Evolutionary conservation across 2,797 vertebrate species (phyloP).

Genomic region (Mareca strepera): DNA sequence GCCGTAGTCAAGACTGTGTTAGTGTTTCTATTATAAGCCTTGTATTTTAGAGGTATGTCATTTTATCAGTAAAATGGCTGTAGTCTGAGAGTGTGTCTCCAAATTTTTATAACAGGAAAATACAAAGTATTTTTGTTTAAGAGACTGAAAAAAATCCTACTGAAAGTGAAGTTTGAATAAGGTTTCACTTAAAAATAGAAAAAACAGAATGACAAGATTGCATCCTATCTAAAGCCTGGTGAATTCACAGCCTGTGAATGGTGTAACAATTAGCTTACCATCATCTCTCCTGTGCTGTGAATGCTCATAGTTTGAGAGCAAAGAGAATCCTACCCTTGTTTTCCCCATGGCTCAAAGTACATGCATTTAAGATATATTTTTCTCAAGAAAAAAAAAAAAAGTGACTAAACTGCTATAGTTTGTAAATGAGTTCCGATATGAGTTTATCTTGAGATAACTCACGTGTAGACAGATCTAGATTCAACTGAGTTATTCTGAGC

Average conservation of each 20-base stretch:
- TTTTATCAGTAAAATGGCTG: slow-evolving; percentile 19
- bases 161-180: neutral
- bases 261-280: neutral
- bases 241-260: neutral
- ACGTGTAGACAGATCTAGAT: neutral
- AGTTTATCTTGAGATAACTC: neutral
- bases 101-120: neutral
- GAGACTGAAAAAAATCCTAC: neutral
- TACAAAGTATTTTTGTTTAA: neutral
- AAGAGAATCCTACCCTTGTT: neutral
- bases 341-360: neutral
- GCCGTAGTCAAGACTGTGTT: slow-evolving; percentile 52
- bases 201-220: neutral
- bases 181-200: neutral
- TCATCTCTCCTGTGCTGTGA: neutral
- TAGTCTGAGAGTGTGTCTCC: neutral
- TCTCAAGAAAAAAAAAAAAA: neutral
- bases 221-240: neutral
- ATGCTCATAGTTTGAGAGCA: neutral
- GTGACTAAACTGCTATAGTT: neutral
- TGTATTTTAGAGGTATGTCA: slow-evolving; percentile 43
- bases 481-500: neutral
- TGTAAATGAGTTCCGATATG: neutral
- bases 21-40: slow-evolving; percentile 59
- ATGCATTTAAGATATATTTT: neutral